phyloP scores from a whole-genome alignment of 2,888 invertebrate species.

The Melinaea menophilus region DNA sequence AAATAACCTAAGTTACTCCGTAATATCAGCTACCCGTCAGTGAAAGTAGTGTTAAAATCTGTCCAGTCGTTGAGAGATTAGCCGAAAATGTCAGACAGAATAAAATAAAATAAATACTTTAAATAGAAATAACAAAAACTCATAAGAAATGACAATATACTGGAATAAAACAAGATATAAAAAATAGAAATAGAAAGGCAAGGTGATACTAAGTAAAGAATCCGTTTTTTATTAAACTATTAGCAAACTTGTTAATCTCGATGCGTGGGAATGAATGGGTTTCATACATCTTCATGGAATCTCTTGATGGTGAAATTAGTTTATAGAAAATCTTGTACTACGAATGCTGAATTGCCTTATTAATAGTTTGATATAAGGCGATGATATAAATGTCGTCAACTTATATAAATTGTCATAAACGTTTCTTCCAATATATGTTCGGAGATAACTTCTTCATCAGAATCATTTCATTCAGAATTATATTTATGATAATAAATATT shows the following conservation, averaged over 20 bases:
- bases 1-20: no score
- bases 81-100: no score
- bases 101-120: no score
- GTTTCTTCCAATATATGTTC: no score
- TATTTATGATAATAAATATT: no score
- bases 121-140: no score
- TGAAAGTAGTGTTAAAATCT: no score
- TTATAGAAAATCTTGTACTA: slow-evolving; percentile 22
- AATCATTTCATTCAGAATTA: no score
- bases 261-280: slow-evolving; percentile 33
- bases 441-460: no score
- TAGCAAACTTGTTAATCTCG: slow-evolving; percentile 32
- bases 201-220: slow-evolving; percentile 15
- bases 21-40: no score
- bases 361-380: not conserved
- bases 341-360: slow-evolving; percentile 14
- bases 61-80: no score
- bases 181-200: slow-evolving; percentile 10
- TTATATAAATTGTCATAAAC: not conserved
- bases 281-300: slow-evolving; percentile 22
- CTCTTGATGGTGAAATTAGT: slow-evolving; percentile 24
- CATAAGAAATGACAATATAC: not conserved
- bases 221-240: slow-evolving; percentile 25
- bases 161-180: slow-evolving; percentile 20
- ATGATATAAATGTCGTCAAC: not conserved